phyloP scores from a whole-genome alignment of 2,797 vertebrate genomes.

The Darevskia mixta region DNA sequence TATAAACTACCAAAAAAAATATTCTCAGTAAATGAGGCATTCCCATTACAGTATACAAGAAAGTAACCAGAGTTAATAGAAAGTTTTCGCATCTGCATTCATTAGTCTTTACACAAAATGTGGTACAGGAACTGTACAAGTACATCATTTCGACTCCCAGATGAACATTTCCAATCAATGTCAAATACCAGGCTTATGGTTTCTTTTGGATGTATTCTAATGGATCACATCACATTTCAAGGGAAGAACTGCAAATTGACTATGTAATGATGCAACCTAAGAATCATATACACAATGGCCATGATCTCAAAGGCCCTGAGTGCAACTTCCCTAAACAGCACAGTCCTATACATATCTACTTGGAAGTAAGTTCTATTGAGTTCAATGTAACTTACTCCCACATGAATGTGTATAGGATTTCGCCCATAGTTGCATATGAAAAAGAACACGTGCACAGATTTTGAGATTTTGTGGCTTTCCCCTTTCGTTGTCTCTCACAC shows the following conservation, averaged over 20 bases:
- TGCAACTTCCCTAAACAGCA: neutral
- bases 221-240: conserved; percentile 20
- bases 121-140: conserved; percentile 58
- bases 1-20: conserved; percentile 67
- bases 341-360: neutral
- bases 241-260: conserved; percentile 3
- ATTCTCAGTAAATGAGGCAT: conserved; percentile 68
- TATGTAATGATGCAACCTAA: neutral
- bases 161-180: conserved; percentile 32
- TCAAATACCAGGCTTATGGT: conserved; percentile 43
- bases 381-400: neutral
- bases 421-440: neutral
- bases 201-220: conserved; percentile 25
- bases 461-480: neutral
- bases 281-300: neutral
- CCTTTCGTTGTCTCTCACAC: neutral
- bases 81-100: conserved; percentile 56
- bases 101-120: conserved; percentile 66
- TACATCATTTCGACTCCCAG: conserved; percentile 50
- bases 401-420: neutral
- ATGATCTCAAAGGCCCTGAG: neutral
- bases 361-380: neutral
- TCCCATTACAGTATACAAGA: conserved; percentile 68
- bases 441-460: neutral
- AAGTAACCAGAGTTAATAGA: conserved; percentile 62